Percentiles rank a stretch among this genome's conserved stretches.
phyloP scores from a whole-genome alignment of 2,113 vertebrate genomes.

The Trematomus loennbergii region DNA sequence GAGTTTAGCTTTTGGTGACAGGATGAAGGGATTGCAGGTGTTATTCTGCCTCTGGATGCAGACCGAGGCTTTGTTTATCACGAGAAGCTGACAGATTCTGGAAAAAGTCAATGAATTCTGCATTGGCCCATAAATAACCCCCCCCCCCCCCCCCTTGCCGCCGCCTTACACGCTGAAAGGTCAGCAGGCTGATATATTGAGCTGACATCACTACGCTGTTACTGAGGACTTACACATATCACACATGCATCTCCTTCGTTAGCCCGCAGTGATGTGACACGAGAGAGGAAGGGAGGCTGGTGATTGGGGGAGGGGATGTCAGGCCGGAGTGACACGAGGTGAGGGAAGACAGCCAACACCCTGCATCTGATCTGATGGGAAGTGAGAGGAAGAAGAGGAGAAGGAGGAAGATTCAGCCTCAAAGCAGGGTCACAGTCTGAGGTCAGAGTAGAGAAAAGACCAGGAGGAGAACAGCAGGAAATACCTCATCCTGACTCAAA shows the following conservation, averaged over 20 bases:
- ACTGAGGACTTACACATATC: conserved; percentile 36
- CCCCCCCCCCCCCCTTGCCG: too few relatives aligned
- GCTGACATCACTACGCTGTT: conserved; percentile 33
- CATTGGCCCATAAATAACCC: conserved; percentile 51
- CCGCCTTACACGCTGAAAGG: conserved; percentile 49
- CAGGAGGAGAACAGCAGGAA: conserved; percentile 35
- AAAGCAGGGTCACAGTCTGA: conserved; percentile 53
- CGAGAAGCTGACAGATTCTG: conserved; percentile 6
- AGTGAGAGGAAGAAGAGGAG: conserved; percentile 61
- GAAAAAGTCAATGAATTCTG: conserved; percentile 57
- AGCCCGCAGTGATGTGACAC: conserved; percentile 43
- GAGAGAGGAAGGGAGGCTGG: conserved; percentile 42
- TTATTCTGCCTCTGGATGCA: conserved; percentile 22
- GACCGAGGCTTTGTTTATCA: conserved; percentile 23
- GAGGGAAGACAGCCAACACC: conserved; percentile 50
- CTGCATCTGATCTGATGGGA: conserved; percentile 64
- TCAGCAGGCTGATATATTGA: conserved; percentile 56
- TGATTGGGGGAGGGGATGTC: conserved; percentile 40
- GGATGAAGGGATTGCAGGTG: conserved; percentile 2
- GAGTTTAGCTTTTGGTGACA: conserved; percentile 9
- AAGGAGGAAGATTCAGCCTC: conserved; percentile 51
- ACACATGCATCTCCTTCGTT: conserved; percentile 15
- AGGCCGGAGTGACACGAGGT: conserved; percentile 44
- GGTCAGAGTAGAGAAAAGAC: conserved; percentile 43
- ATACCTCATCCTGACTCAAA: conserved; percentile 30